Conservation (phyloP, 2,797 vertebrate genomes). For the Phoeniculus purpureus region DNA sequence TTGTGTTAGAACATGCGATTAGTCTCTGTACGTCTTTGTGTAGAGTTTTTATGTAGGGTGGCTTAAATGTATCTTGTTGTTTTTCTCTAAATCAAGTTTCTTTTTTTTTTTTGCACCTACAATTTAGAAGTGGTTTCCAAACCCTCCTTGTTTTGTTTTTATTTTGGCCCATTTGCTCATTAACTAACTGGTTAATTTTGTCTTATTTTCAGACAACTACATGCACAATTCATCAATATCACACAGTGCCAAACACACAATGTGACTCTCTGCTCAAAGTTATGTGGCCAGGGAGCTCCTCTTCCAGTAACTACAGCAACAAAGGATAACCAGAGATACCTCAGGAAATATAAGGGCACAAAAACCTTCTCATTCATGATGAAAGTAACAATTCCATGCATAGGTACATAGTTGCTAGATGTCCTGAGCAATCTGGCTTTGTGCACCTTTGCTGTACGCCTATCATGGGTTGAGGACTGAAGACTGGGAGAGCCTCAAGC, state of each 20-base stretch:
- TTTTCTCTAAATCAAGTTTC: too few species aligned
- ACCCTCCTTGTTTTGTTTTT: too few species aligned
- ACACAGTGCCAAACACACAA: rapidly evolving
- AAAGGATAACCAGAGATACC: neutral
- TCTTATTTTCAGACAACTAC: neutral
- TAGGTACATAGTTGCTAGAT: rapidly evolving
- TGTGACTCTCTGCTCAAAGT: neutral
- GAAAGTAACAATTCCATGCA: neutral
- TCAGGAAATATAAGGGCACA: neutral
- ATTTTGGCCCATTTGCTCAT: too few species aligned
- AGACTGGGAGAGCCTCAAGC: neutral
- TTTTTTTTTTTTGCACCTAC: too few species aligned
- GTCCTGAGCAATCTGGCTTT: neutral
- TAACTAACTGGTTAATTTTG: neutral
- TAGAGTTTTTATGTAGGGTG: too few species aligned
- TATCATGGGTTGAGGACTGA: too few species aligned
- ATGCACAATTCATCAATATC: neutral
- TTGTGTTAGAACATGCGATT: too few species aligned
- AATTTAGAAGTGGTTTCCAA: too few species aligned
- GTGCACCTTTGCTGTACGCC: neutral
- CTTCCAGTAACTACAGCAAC: neutral
- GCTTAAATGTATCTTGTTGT: too few species aligned
- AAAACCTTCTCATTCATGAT: neutral
- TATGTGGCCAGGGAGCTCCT: neutral
- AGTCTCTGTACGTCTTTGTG: too few species aligned